A percentile compares a stretch with the other conserved stretches of the same genome.
Evolutionary conservation across 2,113 vertebrate species (phyloP).

Genomic region (Gila orcuttii): DNA sequence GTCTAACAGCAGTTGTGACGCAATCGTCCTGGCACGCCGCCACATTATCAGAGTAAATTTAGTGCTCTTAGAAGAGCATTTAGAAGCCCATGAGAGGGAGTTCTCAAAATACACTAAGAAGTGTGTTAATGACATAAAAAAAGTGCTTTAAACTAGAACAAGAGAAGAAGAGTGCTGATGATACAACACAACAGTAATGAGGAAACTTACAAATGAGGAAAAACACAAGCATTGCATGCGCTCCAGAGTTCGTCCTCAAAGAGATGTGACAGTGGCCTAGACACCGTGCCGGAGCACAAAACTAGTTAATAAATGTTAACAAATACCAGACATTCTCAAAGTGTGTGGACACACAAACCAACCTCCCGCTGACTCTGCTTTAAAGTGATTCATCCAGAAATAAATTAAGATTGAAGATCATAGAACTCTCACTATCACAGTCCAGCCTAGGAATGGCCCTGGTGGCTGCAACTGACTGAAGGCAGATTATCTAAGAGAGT

Average conservation of each 20-base stretch:
- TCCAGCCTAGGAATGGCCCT: conserved; percentile 27
- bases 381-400: neutral
- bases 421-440: neutral
- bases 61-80: conserved; percentile 10
- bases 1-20: neutral
- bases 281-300: neutral
- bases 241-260: neutral
- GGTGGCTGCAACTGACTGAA: neutral
- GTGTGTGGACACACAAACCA: conserved; percentile 11
- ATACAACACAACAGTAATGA: neutral
- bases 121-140: conserved; percentile 7
- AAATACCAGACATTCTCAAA: conserved; percentile 41
- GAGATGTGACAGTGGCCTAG: neutral
- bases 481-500: conserved; percentile 4
- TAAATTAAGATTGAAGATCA: neutral
- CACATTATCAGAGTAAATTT: conserved; percentile 19
- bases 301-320: conserved; percentile 47
- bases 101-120: conserved; percentile 28
- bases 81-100: neutral
- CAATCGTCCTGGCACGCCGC: conserved; percentile 12
- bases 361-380: conserved; percentile 10
- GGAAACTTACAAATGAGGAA: neutral
- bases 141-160: neutral
- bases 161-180: neutral
- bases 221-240: neutral